A percentile compares a stretch with the other conserved stretches of the same genome.
phyloP scores from a whole-genome alignment of 2,113 vertebrate genomes.

The Athene cunicularia region DNA sequence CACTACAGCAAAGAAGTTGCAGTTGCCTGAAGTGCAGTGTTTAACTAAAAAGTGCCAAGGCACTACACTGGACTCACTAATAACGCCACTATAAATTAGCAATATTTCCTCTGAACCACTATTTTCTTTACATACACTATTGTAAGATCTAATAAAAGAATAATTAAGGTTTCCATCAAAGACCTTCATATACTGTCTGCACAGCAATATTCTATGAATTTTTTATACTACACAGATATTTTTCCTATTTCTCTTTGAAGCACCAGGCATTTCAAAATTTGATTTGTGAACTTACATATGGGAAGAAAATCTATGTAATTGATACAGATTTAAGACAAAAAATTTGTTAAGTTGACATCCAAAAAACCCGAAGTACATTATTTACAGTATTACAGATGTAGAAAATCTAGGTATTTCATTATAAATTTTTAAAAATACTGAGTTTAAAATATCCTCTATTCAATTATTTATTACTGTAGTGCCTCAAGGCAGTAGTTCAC shows the following conservation, averaged over 20 bases:
- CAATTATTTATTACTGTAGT: neutral
- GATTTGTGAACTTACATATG: neutral
- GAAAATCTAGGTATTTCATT: neutral
- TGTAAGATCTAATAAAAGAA: neutral
- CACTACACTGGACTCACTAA: neutral
- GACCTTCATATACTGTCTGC: neutral
- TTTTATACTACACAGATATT: neutral
- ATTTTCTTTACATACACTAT: neutral
- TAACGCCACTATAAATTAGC: fast-evolving
- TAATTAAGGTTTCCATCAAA: neutral
- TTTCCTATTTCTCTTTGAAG: neutral
- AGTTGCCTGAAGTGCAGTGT: neutral
- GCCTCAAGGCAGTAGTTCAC: neutral
- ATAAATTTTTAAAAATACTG: neutral
- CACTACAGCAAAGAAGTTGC: neutral
- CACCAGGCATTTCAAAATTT: neutral
- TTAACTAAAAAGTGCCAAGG: neutral
- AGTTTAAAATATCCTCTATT: neutral
- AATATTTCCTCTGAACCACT: neutral
- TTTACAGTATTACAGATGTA: neutral
- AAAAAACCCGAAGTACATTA: neutral
- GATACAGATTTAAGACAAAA: neutral
- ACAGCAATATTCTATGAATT: neutral
- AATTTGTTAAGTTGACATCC: neutral
- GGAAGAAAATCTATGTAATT: neutral